Evolutionary conservation across 2,113 vertebrate species (phyloP).

Genomic region (Nothoprocta pentlandii): DNA sequence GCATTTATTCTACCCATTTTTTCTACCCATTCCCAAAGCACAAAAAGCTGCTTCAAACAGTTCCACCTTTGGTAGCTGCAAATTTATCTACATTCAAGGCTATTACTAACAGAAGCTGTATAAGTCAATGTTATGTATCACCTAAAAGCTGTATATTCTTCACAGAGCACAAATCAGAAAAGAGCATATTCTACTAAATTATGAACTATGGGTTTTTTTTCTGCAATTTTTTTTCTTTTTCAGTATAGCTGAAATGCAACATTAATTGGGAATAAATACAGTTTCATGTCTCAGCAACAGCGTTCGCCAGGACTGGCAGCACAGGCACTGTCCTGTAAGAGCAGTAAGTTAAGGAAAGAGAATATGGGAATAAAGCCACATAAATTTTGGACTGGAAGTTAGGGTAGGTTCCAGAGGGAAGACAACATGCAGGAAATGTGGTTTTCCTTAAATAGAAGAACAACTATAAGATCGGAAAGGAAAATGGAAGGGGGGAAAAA

Average conservation of each 20-base stretch:
- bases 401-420: neutral
- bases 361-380: neutral
- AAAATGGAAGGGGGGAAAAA: neutral
- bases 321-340: neutral
- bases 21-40: neutral
- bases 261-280: neutral
- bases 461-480: neutral
- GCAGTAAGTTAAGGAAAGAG: neutral
- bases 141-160: neutral
- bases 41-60: neutral
- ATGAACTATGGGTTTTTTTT: neutral
- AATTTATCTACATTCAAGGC: neutral
- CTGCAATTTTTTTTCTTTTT: neutral
- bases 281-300: neutral
- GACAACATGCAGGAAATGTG: neutral
- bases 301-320: neutral
- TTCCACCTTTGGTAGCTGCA: neutral
- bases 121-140: neutral
- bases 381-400: neutral
- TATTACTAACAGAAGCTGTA: neutral
- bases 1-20: neutral
- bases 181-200: neutral
- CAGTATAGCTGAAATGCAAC: neutral
- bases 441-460: neutral
- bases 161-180: neutral